Conservation (phyloP, 1,140 invertebrate species). For the Tribolium madens region DNA sequence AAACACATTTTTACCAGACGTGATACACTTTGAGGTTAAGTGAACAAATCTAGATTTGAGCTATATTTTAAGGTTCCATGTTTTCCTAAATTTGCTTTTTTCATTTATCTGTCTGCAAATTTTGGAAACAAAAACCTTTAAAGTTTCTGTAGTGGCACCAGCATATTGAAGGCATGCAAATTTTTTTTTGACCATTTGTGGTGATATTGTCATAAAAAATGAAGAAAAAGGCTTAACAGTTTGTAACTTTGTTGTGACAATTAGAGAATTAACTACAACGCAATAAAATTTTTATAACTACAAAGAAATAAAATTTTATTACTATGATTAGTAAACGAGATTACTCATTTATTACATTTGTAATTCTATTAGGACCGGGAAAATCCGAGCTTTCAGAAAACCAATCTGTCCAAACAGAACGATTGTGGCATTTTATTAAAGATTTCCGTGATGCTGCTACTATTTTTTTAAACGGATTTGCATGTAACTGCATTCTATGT, state of each 20-base stretch:
- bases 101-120: neutral
- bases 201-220: constrained; percentile 46
- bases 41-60: constrained; percentile 37
- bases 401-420: constrained; percentile 3
- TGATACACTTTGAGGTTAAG: constrained; percentile 29
- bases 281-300: constrained; percentile 5
- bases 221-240: constrained; percentile 20
- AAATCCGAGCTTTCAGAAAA: constrained; percentile 1
- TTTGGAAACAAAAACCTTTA: constrained; percentile 47
- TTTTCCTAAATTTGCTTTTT: constrained; percentile 16
- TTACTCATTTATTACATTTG: constrained; percentile 13
- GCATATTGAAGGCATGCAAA: constrained; percentile 45
- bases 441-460: constrained; percentile 14
- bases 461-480: constrained; percentile 11
- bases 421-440: constrained; percentile 24
- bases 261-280: neutral
- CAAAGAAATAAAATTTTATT: constrained; percentile 23
- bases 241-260: constrained; percentile 1
- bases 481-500: constrained; percentile 10
- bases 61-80: constrained; percentile 20
- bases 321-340: constrained; percentile 9
- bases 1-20: constrained; percentile 9
- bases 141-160: constrained; percentile 45
- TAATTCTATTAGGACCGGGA: constrained; percentile 16
- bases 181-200: constrained; percentile 28